phyloP scores from a whole-genome alignment of 2,113 vertebrate species.

The Planiliza haematocheilus region DNA sequence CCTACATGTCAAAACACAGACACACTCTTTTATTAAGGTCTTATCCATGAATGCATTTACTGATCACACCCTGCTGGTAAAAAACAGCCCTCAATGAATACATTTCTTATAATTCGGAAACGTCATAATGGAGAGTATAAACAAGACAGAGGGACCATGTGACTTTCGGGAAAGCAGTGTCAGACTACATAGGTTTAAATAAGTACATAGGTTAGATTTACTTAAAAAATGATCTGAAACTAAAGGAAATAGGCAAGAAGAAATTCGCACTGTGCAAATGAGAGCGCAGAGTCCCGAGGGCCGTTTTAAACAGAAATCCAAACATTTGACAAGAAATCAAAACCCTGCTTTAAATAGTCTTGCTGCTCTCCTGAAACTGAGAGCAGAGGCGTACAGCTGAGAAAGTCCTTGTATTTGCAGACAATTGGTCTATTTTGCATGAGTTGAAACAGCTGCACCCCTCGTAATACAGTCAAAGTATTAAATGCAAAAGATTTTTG shows the following conservation, averaged over 20 bases:
- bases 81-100: neutral
- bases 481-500: too few relatives aligned
- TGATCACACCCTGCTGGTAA: neutral
- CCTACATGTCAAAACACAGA: neutral
- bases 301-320: neutral
- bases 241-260: neutral
- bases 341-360: neutral
- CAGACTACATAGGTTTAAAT: neutral
- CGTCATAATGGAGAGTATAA: neutral
- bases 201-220: too few relatives aligned
- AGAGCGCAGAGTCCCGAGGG: neutral
- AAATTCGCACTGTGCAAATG: accelerated
- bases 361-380: too few relatives aligned
- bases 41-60: constrained; percentile 4
- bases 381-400: too few relatives aligned
- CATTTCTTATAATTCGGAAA: neutral
- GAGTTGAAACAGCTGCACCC: neutral
- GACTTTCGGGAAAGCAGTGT: constrained; percentile 48
- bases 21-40: neutral
- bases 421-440: neutral
- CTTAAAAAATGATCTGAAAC: neutral
- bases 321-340: neutral
- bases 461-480: too few relatives aligned
- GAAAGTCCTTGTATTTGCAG: too few relatives aligned
- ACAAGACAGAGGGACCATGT: constrained; percentile 12